Percentiles rank a stretch among this genome's conserved stretches.
Evolutionary conservation across 2,113 vertebrate genomes (phyloP).

Genomic region (Ellobius talpinus): DNA sequence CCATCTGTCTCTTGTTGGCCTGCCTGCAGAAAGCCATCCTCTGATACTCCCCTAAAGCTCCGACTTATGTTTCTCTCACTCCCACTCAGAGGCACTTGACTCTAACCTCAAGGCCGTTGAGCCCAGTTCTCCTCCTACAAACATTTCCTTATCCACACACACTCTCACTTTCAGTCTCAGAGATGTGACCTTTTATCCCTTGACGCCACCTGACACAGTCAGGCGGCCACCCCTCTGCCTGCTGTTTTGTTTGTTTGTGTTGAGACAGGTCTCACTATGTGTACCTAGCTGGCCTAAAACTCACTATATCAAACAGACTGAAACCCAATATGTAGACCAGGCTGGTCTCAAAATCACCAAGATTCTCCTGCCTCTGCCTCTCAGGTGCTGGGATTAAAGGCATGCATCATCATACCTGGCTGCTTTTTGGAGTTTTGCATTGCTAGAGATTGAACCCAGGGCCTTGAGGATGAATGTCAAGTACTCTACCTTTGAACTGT

Average conservation of each 20-base stretch:
- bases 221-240: not conserved
- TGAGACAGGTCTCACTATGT: not conserved
- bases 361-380: not conserved
- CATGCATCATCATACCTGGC: rapidly evolving
- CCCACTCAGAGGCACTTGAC: not conserved
- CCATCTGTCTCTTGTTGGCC: not conserved
- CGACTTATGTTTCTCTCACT: not conserved
- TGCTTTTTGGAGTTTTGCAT: not conserved
- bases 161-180: not conserved
- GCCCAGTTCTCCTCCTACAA: not conserved
- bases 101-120: not conserved
- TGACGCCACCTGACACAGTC: not conserved
- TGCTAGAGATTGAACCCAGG: not conserved
- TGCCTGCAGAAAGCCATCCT: not conserved
- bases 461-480: not conserved
- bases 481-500: not conserved
- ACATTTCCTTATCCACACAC: not conserved
- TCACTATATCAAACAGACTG: not conserved
- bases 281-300: not conserved
- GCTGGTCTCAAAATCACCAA: not conserved
- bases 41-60: not conserved
- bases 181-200: not conserved
- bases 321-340: not conserved
- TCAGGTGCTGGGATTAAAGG: not conserved
- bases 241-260: not conserved